These are phyloP conservation scores for Drosophila sp. DNA, from an alignment of 1,140 invertebrate species.

Conservation along the genomic window DNA sequence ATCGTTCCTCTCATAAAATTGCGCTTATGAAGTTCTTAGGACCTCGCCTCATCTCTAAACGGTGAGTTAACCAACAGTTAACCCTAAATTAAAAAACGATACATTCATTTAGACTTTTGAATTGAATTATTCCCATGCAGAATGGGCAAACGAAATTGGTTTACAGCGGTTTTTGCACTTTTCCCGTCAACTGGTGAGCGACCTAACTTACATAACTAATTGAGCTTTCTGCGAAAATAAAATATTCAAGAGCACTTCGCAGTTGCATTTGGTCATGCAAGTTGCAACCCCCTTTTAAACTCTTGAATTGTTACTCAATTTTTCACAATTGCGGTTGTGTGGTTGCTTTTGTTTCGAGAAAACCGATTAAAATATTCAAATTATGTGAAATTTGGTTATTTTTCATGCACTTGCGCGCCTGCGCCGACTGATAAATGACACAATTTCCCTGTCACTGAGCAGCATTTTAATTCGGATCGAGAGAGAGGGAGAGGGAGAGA, in stretches of 20 bases:
- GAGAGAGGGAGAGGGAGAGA: not conserved
- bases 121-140: not conserved
- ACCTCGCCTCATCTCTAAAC: too few relatives aligned
- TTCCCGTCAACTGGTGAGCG: not conserved
- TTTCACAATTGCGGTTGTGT: constrained; percentile 26
- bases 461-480: constrained; percentile 54
- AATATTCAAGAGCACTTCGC: not conserved
- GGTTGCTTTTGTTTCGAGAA: constrained; percentile 40
- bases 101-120: too few relatives aligned
- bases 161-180: constrained; percentile 2
- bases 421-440: constrained; percentile 74
- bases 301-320: constrained; percentile 39
- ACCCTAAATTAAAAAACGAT: too few relatives aligned
- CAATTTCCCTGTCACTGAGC: constrained; percentile 56
- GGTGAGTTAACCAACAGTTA: too few relatives aligned
- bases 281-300: not conserved
- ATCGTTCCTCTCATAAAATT: too few relatives aligned
- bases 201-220: not conserved
- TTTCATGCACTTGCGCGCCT: constrained; percentile 52
- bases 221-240: not conserved
- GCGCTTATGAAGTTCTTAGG: too few relatives aligned
- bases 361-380: constrained; percentile 81
- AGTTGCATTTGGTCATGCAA: constrained; percentile 1
- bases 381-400: constrained; percentile 54
- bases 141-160: not conserved